A percentile compares a stretch with the other conserved stretches of the same genome.
These are phyloP conservation scores for Hydractinia echinata DNA, from an alignment of 30 jellyfish, hydroid and myxozoan species.

Conservation along the genomic window DNA sequence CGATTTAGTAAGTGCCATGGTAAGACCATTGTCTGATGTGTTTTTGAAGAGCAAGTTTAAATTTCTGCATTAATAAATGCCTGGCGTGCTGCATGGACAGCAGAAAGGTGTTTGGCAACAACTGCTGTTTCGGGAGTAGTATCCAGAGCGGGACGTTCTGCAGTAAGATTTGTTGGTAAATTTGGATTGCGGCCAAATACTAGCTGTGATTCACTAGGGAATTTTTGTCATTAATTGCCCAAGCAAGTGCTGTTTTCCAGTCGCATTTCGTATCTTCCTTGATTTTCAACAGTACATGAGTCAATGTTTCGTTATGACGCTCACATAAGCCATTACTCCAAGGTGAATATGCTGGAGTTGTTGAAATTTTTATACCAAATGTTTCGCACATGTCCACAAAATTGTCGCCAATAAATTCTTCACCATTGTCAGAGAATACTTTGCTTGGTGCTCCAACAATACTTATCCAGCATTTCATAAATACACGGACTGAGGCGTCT, in stretches of 20 bases:
- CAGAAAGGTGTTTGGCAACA: conserved; percentile 3
- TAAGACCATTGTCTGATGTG: background rate
- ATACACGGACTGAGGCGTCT: background rate
- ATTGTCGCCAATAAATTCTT: background rate
- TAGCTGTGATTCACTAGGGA: background rate
- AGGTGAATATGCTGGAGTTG: conserved; percentile 5
- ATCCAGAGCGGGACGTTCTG: conserved; percentile 4
- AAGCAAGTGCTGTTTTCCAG: background rate
- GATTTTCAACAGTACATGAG: background rate
- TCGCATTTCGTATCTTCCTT: background rate
- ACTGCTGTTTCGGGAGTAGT: background rate
- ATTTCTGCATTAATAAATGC: background rate
- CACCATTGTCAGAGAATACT: conserved; percentile 7
- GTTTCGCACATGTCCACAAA: background rate
- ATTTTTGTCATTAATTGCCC: background rate
- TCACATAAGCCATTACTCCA: background rate
- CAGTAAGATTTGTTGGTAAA: background rate
- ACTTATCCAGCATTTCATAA: conserved; percentile 1
- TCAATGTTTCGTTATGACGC: conserved; percentile 3
- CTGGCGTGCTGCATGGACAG: conserved; percentile 4
- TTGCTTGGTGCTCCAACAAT: background rate
- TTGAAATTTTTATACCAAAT: background rate
- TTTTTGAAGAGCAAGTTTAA: background rate
- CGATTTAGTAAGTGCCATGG: background rate
- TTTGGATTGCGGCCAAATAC: conserved; percentile 1